phyloP scores from a whole-genome alignment of 2,113 vertebrate genomes.

The Takifugu bimaculatus region DNA sequence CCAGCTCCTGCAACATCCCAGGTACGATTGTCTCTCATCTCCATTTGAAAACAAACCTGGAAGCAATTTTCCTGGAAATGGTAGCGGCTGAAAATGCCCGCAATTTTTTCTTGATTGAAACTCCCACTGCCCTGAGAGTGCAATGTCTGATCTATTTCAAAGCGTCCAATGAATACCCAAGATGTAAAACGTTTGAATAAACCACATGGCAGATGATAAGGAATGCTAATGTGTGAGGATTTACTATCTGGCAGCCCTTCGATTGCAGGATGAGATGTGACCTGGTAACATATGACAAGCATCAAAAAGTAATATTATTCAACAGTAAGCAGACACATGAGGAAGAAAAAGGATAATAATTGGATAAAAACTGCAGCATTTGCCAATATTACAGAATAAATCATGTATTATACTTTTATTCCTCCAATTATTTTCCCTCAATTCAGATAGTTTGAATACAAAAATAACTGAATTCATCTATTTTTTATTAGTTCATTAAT shows the following conservation, averaged over 20 bases:
- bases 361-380: no score
- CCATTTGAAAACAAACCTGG: constrained; percentile 10
- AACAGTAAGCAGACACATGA: background rate
- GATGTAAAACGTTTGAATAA: background rate
- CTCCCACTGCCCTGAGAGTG: background rate
- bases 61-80: constrained; percentile 17
- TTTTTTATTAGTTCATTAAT: no score
- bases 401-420: no score
- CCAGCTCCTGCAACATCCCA: constrained; percentile 7
- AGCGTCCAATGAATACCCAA: background rate
- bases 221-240: constrained; percentile 8
- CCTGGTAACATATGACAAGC: constrained; percentile 6
- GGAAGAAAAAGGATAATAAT: background rate
- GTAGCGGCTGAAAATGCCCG: background rate
- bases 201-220: constrained; percentile 8
- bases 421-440: no score
- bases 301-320: background rate
- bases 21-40: constrained; percentile 5
- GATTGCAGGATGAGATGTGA: constrained; percentile 2
- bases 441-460: no score
- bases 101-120: background rate
- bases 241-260: background rate
- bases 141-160: constrained; percentile 1
- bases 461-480: no score
- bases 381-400: no score